Evolutionary conservation across 2,113 vertebrate species (phyloP).

Genomic region (Tachysurus fulvidraco): DNA sequence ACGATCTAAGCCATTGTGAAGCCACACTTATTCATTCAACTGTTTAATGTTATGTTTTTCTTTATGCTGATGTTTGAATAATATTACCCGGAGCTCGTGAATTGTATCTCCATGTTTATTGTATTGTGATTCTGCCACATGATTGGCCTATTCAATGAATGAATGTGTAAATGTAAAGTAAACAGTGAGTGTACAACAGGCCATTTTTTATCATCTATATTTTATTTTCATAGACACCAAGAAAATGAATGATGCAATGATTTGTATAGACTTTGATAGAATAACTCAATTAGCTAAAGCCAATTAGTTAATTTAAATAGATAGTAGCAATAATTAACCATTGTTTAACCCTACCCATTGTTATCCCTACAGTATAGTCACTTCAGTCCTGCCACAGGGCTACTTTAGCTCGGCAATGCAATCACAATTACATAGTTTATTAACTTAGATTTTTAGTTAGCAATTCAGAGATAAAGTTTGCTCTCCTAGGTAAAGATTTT

Average conservation of each 20-base stretch:
- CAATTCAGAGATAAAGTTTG: not conserved
- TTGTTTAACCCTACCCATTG: not conserved
- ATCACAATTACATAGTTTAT: not conserved
- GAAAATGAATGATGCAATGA: not conserved
- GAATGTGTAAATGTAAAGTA: not conserved
- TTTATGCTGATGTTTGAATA: too few relatives aligned
- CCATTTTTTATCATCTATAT: not conserved
- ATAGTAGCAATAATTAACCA: not conserved
- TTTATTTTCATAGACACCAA: not conserved
- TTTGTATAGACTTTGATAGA: not conserved
- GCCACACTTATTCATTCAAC: too few relatives aligned
- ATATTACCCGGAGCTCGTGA: too few relatives aligned
- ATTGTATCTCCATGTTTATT: not conserved
- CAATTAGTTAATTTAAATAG: not conserved
- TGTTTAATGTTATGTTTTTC: too few relatives aligned
- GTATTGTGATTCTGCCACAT: not conserved
- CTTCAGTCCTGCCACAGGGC: not conserved
- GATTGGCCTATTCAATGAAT: not conserved
- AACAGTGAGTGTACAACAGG: too few relatives aligned
- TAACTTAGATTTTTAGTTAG: not conserved
- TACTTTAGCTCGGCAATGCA: not conserved
- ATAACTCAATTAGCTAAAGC: not conserved
- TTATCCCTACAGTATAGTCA: not conserved
- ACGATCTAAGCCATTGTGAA: too few relatives aligned
- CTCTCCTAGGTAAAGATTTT: not conserved